Evolutionary conservation across 2,888 invertebrate genomes (phyloP).

Genomic region (Mactromeris polynyma): DNA sequence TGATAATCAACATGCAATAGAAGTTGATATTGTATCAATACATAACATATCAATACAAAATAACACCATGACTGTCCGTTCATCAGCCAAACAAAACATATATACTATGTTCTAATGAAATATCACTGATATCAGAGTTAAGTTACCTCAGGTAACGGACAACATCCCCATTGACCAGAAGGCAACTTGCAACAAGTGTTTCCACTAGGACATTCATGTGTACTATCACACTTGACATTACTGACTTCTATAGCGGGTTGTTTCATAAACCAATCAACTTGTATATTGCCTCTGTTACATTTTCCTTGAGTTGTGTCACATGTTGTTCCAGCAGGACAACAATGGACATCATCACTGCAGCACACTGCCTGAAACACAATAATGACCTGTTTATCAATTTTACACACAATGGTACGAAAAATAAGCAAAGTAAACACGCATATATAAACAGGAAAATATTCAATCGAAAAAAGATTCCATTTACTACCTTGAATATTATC

Average conservation of each 20-base stretch:
- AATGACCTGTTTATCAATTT: background rate
- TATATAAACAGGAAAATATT: too few species aligned
- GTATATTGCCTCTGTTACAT: constrained; percentile 64
- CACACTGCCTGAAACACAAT: constrained; percentile 74
- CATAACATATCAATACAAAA: too few species aligned
- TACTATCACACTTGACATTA: constrained; percentile 39
- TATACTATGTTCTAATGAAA: too few species aligned
- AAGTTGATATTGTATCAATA: too few species aligned
- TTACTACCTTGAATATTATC: too few species aligned
- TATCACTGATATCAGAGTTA: too few species aligned
- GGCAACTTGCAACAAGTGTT: constrained; percentile 74
- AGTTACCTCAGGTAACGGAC: constrained; percentile 74
- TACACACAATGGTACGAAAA: too few species aligned
- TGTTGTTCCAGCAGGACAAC: constrained; percentile 76
- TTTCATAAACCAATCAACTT: constrained; percentile 62
- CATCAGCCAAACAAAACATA: too few species aligned
- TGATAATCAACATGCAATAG: too few species aligned
- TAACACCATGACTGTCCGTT: too few species aligned
- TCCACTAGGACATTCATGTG: constrained; percentile 68
- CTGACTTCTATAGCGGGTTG: constrained; percentile 41
- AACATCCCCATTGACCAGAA: constrained; percentile 82
- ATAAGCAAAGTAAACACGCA: too few species aligned
- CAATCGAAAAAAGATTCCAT: too few species aligned
- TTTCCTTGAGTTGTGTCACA: constrained; percentile 70
- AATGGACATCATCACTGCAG: constrained; percentile 80